Base-by-base conservation (phyloP, 2,888 invertebrate genomes). In the Horisme vitalbata region DNA sequence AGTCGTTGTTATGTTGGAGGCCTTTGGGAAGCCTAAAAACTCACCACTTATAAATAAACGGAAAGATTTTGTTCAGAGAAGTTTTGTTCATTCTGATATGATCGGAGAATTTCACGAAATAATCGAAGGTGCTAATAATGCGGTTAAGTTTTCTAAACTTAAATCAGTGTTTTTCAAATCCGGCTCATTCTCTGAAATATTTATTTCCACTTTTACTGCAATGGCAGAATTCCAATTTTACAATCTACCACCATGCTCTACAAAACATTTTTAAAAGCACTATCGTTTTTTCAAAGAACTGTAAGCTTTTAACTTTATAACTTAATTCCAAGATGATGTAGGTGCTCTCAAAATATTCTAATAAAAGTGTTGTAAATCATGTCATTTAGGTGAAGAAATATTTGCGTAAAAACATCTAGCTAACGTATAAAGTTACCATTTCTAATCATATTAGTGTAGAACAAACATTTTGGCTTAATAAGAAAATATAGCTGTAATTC, bases 121-220 rank as follows among this genome's bases (percentile, higher is more conserved):
- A 32, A 47, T 32, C 28, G 34, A 10, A 31, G 43, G 38, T 23
- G 35, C 20, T 45, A 39, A 30, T 36, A 37, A 39, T 44, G 30
- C 34, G 11, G 6, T 23, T 9, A n/a, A n/a, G n/a, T n/a, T n/a
- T n/a, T n/a, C n/a, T 32, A 20, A 49, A 23, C 43, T 26, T 43
- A 24, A 45, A 15, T 32, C 59, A 65, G 61, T 61, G 57, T 62
- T 65, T 80, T 79, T 74, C 14, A 20, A 9, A 83, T 81, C 75
- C 83, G 58, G 84, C 81, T 83, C 79, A 83, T 80, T 78, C 75
- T 61, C 65, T 70, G 59, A 73, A 68, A 75, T 82, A 80, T 85
- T 84, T 85, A 83, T 87, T 75, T 74, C 83, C 80, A 86, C 84
- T 87, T 87, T 87, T 85, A 83, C 87, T 85, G 84, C 80, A 79